A percentile compares a stretch with the other conserved stretches of the same genome.
phyloP scores from a whole-genome alignment of 2,797 vertebrate genomes.

The Buceros bicornis region DNA sequence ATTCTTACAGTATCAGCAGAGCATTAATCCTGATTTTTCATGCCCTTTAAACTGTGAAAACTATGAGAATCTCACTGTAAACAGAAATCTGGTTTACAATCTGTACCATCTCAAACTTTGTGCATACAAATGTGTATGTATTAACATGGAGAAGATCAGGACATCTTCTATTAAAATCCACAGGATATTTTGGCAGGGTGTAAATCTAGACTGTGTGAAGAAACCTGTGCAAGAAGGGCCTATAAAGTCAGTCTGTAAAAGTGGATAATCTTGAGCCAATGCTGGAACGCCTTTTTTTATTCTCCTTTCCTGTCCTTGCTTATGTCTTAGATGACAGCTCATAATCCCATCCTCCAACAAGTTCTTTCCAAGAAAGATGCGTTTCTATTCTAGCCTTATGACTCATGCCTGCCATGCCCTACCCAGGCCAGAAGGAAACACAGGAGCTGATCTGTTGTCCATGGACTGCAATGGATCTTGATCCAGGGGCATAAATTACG shows the following conservation, averaged over 20 bases:
- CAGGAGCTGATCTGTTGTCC: background rate
- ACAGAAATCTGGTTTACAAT: background rate
- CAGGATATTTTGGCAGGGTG: background rate
- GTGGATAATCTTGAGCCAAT: background rate
- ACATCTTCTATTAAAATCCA: background rate
- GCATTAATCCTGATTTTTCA: background rate
- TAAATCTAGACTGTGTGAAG: background rate
- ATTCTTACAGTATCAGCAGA: background rate
- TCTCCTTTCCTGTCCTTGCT: background rate
- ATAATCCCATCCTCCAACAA: background rate
- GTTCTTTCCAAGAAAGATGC: slow-evolving; percentile 9
- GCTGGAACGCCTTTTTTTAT: background rate
- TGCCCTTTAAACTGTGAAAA: background rate
- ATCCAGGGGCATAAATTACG: background rate
- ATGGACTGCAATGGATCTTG: background rate
- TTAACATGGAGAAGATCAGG: background rate
- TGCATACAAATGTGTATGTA: background rate
- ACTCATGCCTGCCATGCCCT: background rate
- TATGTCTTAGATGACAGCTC: background rate
- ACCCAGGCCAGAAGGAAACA: background rate
- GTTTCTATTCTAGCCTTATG: background rate
- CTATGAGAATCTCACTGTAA: background rate
- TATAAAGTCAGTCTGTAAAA: background rate
- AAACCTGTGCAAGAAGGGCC: background rate
- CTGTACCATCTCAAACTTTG: background rate